Evolutionary conservation across 2,888 invertebrate species (phyloP).

Genomic region (Sisyra nigra): DNA sequence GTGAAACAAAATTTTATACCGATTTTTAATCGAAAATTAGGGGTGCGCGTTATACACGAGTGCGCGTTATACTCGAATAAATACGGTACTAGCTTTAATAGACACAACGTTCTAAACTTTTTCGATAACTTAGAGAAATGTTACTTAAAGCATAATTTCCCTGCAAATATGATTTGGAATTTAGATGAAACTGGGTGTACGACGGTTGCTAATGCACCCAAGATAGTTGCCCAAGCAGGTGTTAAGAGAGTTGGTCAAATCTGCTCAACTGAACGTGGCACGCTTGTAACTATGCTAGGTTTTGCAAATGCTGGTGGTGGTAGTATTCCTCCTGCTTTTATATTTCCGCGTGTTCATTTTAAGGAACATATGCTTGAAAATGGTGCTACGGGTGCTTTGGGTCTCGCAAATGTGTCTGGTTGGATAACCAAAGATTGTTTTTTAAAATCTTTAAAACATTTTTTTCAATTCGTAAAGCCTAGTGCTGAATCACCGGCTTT

Average conservation of each 20-base stretch:
- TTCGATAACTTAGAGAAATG: too few species aligned
- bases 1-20: too few species aligned
- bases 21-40: too few species aligned
- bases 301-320: constrained; percentile 4
- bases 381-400: constrained; percentile 8
- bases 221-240: too few species aligned
- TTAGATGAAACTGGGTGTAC: too few species aligned
- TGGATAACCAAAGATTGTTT: constrained; percentile 10
- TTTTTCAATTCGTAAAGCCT: constrained; percentile 9
- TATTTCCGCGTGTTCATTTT: constrained; percentile 4
- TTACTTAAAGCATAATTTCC: too few species aligned
- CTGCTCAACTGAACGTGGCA: constrained; percentile 9
- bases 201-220: too few species aligned
- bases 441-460: constrained; percentile 10
- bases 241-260: constrained; percentile 8
- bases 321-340: background rate
- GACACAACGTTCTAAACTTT: too few species aligned
- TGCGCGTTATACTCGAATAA: too few species aligned
- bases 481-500: constrained; percentile 7
- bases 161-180: too few species aligned
- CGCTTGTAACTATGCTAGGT: constrained; percentile 6
- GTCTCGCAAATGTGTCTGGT: constrained; percentile 10
- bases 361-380: constrained; percentile 9
- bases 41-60: too few species aligned
- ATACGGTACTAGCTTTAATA: too few species aligned